Conservation (phyloP, 2,888 invertebrate species). For the Lucinisca nassula region DNA sequence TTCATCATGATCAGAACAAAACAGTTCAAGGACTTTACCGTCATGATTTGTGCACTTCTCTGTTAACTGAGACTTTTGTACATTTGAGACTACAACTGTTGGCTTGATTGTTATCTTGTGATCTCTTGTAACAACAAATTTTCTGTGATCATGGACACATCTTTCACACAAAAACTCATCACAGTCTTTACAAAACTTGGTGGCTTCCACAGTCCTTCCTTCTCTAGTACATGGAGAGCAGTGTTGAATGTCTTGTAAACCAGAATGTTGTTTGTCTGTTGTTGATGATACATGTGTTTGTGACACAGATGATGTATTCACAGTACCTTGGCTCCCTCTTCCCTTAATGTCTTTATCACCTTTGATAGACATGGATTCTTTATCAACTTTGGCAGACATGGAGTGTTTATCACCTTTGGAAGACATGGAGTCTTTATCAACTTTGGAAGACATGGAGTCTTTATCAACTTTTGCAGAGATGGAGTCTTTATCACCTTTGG, state of each 20-base stretch:
- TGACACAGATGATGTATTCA: not conserved
- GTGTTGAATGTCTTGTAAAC: not conserved
- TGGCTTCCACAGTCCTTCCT: conserved; percentile 59
- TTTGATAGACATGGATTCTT: not conserved
- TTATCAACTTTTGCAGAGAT: no score
- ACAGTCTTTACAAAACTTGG: conserved; percentile 67
- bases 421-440: no score
- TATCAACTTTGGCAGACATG: not conserved
- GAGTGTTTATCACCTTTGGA: no score
- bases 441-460: no score
- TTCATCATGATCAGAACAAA: conserved; percentile 64
- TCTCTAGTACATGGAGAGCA: conserved; percentile 60
- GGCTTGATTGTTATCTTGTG: conserved; percentile 44
- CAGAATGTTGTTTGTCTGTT: not conserved
- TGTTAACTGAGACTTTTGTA: not conserved
- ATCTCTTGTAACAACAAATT: conserved; percentile 58
- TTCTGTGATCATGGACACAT: conserved; percentile 66
- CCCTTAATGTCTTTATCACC: not conserved
- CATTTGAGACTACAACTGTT: not conserved
- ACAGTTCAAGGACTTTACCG: conserved; percentile 61
- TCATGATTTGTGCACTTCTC: conserved; percentile 16
- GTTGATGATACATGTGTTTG: not conserved
- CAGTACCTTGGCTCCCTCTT: not conserved
- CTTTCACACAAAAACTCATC: conserved; percentile 65
- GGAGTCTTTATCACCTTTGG: no score